Base-by-base conservation (phyloP, 2,797 vertebrate species). In the Tapera naevia region DNA sequence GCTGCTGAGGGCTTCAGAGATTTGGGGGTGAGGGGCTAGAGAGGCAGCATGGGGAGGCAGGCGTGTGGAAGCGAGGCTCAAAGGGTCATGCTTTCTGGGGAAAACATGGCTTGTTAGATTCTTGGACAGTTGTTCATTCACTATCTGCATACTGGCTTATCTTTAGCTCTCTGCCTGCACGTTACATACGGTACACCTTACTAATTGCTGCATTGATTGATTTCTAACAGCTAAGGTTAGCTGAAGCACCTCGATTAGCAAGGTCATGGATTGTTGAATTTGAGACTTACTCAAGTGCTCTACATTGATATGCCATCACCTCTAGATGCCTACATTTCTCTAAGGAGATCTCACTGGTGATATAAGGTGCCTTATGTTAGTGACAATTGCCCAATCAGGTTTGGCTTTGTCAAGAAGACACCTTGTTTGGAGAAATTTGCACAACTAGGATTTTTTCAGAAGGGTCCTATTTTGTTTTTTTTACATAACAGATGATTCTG, bases 191-290 rank as follows among this genome's bases (percentile, higher is more conserved):
- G 43, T 65, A 19, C 54, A 69, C 45, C 45, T 69, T 62, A 69
- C 70, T 85, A 91, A 93, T 82, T 70, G 85, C 53, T 71, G 53
- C 69, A 32, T 11, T 65, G 71, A 73, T 82, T 94, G 67, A 82
- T 82, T 88, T 73, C 66, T 13, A 32, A 10, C 25, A 50, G 56
- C 43, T 43, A 24, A 62, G 65, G 50, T n/a, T 3, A 67, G 25
- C 69, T 72, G 81, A 51, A 89, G 35, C 66, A 78, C 43, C 62
- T 80, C 56, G 57, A 72, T 89, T 70, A 93, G 66, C 30, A 45
- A 56, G 80, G 33, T 84, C 56, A 72, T 17, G 32, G 23, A 17
- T 14, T 76, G 37, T 72, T 85, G 89, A 60, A 75, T 71, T 51
- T 27, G 64, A 76, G 73, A 19, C 50, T 61, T 60, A 70, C 75